phyloP scores from a whole-genome alignment of 2,888 invertebrate species.

The Caenorhabditis macrosperma region DNA sequence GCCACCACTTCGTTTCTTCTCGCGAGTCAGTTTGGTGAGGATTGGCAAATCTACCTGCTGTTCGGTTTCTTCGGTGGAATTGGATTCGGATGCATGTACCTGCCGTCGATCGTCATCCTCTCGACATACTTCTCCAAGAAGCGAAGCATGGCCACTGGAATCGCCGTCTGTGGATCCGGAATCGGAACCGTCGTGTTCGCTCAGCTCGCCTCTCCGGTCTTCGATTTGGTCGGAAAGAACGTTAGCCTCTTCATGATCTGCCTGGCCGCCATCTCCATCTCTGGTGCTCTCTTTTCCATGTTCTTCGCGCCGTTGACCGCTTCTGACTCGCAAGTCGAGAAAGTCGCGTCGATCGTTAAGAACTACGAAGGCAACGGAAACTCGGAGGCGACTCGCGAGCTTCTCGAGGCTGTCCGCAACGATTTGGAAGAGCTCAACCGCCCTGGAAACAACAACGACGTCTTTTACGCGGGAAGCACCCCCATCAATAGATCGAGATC shows the following conservation, averaged over 20 bases:
- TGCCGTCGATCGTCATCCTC: constrained; percentile 97
- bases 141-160: constrained; percentile 93
- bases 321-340: constrained; percentile 70
- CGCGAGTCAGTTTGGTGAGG: constrained; percentile 87
- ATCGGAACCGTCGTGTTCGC: constrained; percentile 93
- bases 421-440: constrained; percentile 81
- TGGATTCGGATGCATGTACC: constrained; percentile 95
- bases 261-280: constrained; percentile 88
- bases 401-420: constrained; percentile 68
- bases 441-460: constrained; percentile 90
- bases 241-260: constrained; percentile 92
- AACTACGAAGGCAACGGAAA: constrained; percentile 16
- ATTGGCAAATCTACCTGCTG: constrained; percentile 84
- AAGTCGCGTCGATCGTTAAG: constrained; percentile 70
- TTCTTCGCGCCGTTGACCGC: constrained; percentile 85
- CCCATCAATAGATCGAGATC: constrained; percentile 81
- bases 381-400: constrained; percentile 60
- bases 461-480: constrained; percentile 90
- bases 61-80: constrained; percentile 80
- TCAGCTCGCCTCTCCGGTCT: constrained; percentile 70
- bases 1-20: constrained; percentile 87
- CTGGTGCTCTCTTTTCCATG: constrained; percentile 91
- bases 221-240: constrained; percentile 81
- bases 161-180: constrained; percentile 96
- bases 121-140: constrained; percentile 96